Percentiles rank a stretch among this genome's conserved stretches.
Conservation (phyloP, 2,797 vertebrate genomes). For the Aulostomus chinensis region DNA sequence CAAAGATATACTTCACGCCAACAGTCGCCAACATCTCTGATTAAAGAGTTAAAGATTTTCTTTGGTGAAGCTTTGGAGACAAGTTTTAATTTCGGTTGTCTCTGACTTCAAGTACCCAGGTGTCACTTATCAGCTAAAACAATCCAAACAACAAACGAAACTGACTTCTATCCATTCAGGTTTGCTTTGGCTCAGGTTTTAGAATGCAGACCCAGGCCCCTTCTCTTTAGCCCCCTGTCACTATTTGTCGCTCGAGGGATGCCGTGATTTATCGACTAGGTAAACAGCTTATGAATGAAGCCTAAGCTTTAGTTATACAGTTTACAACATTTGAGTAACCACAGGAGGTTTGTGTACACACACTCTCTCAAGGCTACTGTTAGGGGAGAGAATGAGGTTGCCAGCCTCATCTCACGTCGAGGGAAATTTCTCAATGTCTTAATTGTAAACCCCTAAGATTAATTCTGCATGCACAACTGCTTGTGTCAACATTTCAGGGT, state of each 20-base stretch:
- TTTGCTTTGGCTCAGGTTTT: constrained; percentile 57
- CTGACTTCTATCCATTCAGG: constrained; percentile 31
- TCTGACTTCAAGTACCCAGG: too few relatives aligned
- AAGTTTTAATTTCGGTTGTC: constrained; percentile 59
- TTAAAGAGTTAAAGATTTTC: too few relatives aligned
- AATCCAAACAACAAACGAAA: constrained; percentile 44
- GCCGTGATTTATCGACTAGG: constrained; percentile 81
- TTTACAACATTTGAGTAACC: constrained; percentile 83
- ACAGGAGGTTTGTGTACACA: constrained; percentile 75
- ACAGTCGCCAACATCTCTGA: too few relatives aligned
- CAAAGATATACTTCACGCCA: too few relatives aligned
- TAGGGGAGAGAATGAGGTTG: constrained; percentile 61
- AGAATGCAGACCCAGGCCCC: constrained; percentile 45
- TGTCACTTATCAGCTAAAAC: constrained; percentile 36
- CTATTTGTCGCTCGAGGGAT: constrained; percentile 67
- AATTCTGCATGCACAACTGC: constrained; percentile 63
- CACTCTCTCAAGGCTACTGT: constrained; percentile 72
- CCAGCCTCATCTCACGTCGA: constrained; percentile 59
- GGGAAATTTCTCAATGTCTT: constrained; percentile 74
- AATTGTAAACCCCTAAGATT: constrained; percentile 68
- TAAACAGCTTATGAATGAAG: constrained; percentile 84
- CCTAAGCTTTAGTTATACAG: constrained; percentile 83
- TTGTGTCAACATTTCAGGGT: constrained; percentile 65
- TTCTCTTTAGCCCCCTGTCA: constrained; percentile 64
- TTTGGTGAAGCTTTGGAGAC: constrained; percentile 51